Conservation (phyloP, 2,113 vertebrate genomes). For the Rattus rattus region DNA sequence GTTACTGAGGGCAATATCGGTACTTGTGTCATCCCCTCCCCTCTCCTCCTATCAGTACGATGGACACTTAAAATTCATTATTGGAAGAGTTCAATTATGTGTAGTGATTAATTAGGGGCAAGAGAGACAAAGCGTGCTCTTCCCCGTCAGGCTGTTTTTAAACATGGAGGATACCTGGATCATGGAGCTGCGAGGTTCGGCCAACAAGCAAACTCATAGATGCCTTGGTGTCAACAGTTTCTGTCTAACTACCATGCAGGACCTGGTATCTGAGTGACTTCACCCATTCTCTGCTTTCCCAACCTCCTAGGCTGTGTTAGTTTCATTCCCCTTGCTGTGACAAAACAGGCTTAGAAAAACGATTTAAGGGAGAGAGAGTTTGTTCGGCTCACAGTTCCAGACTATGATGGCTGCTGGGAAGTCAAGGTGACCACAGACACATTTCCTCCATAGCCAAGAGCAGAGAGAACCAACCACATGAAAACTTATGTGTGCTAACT, state of each 20-base stretch:
- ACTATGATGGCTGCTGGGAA: not conserved
- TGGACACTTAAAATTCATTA: not conserved
- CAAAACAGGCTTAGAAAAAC: not conserved
- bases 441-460: not conserved
- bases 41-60: not conserved
- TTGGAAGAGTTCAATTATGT: not conserved
- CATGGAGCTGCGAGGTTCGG: not conserved
- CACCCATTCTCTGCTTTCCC: not conserved
- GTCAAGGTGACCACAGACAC: not conserved
- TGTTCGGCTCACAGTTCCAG: not conserved
- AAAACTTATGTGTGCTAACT: not conserved
- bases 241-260: not conserved
- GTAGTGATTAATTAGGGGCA: not conserved
- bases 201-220: not conserved
- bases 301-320: not conserved
- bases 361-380: not conserved
- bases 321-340: not conserved
- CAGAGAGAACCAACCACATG: not conserved
- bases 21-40: not conserved
- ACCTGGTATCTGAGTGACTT: not conserved
- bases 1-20: not conserved
- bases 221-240: not conserved
- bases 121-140: not conserved
- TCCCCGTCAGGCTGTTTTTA: not conserved
- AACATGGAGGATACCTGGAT: not conserved